phyloP scores from a whole-genome alignment of 2,797 vertebrate species.

The Selene dorsalis region DNA sequence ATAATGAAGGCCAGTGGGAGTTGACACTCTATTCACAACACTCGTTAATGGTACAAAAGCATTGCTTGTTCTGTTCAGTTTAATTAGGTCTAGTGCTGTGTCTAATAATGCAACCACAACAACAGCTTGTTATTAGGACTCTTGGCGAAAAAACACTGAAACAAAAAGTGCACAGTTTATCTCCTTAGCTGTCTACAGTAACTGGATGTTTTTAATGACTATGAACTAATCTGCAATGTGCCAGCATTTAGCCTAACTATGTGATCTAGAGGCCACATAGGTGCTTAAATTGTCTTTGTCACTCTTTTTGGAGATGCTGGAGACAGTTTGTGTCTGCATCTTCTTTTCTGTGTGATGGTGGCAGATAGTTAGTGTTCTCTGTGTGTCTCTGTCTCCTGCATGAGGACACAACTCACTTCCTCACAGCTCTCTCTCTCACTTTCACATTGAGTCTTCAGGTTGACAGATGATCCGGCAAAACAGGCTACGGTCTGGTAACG shows the following conservation, averaged over 20 bases:
- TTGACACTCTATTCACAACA: slow-evolving; percentile 8
- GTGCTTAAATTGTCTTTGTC: not conserved
- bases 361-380: slow-evolving; percentile 13
- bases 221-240: slow-evolving; percentile 1
- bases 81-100: slow-evolving; percentile 13
- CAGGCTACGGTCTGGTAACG: slow-evolving; percentile 41
- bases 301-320: not conserved
- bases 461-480: slow-evolving; percentile 58
- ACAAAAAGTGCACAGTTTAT: slow-evolving; percentile 2
- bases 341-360: not conserved
- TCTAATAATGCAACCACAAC: slow-evolving; percentile 10
- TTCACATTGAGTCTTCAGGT: slow-evolving; percentile 25
- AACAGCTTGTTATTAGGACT: not conserved
- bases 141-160: not conserved
- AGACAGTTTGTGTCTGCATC: not conserved
- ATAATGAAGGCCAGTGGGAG: slow-evolving; percentile 27
- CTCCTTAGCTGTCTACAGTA: slow-evolving; percentile 1
- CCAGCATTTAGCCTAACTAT: not conserved
- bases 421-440: slow-evolving; percentile 18
- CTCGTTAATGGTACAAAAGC: slow-evolving; percentile 15
- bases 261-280: not conserved
- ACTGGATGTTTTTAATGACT: slow-evolving; percentile 8
- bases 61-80: slow-evolving; percentile 17
- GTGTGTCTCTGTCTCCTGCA: slow-evolving; percentile 28
- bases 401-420: slow-evolving; percentile 48